Conservation (phyloP, 2,797 vertebrate species). For the Kryptolebias ocellatus region DNA sequence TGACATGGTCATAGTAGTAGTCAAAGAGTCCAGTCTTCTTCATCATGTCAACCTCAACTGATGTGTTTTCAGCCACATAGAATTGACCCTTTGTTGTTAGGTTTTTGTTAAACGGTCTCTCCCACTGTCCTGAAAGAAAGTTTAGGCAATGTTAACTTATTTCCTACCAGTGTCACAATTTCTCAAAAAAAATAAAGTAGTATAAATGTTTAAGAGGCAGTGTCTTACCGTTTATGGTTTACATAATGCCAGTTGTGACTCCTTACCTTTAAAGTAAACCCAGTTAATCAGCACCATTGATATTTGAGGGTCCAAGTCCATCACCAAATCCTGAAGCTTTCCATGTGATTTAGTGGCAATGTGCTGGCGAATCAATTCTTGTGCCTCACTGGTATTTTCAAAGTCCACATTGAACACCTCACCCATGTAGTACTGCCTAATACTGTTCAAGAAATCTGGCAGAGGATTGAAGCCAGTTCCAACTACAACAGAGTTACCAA, state of each 20-base stretch:
- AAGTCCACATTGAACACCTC: constrained; percentile 83
- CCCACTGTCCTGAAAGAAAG: constrained; percentile 82
- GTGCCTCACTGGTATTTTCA: constrained; percentile 67
- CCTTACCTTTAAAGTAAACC: constrained; percentile 89
- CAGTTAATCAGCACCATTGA: constrained; percentile 89
- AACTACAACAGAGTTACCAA: constrained; percentile 81
- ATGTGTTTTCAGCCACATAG: constrained; percentile 74
- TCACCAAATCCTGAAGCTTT: constrained; percentile 87
- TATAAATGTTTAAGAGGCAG: not conserved
- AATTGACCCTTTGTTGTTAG: constrained; percentile 83
- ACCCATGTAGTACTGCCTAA: constrained; percentile 78
- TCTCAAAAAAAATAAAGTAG: no score
- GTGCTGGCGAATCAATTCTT: constrained; percentile 83
- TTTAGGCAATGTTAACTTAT: no score
- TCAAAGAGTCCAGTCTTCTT: constrained; percentile 81
- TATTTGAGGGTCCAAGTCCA: constrained; percentile 77
- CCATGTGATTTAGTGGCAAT: constrained; percentile 86
- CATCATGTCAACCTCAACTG: constrained; percentile 92
- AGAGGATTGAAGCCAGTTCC: constrained; percentile 69
- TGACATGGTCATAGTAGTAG: constrained; percentile 77
- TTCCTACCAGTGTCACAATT: no score
- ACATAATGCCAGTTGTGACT: no score
- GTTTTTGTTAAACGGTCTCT: constrained; percentile 84
- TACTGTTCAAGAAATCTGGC: constrained; percentile 73
- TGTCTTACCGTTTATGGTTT: no score